phyloP scores from a whole-genome alignment of 2,888 invertebrate species.

The Chymomyza procnemis region DNA sequence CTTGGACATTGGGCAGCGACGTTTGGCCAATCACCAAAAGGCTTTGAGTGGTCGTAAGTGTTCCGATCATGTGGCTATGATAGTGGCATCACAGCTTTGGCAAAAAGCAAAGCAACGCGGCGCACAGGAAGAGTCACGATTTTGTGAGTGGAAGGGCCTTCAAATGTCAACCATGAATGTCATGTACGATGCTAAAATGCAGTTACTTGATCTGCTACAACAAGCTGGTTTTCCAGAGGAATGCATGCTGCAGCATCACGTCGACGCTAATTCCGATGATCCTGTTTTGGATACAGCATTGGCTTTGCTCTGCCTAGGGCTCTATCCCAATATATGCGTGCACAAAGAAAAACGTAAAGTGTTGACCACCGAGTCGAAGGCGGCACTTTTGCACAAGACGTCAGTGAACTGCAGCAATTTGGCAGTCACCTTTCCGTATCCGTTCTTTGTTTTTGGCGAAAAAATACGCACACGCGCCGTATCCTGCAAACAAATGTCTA shows the following conservation, averaged over 20 bases:
- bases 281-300: slow-evolving; percentile 89
- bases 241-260: slow-evolving; percentile 85
- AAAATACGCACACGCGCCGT: slow-evolving; percentile 97
- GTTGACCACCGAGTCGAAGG: slow-evolving; percentile 95
- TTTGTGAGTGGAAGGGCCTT: slow-evolving; percentile 95
- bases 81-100: slow-evolving; percentile 94
- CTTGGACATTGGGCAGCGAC: slow-evolving; percentile 85
- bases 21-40: slow-evolving; percentile 90
- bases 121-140: slow-evolving; percentile 87
- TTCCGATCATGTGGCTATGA: slow-evolving; percentile 97
- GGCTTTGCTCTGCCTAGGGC: slow-evolving; percentile 91
- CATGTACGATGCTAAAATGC: slow-evolving; percentile 92
- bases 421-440: slow-evolving; percentile 92
- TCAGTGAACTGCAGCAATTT: slow-evolving; percentile 95
- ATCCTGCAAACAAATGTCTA: slow-evolving; percentile 96
- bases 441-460: slow-evolving; percentile 98
- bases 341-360: slow-evolving; percentile 98
- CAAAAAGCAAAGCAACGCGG: slow-evolving; percentile 84
- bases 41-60: slow-evolving; percentile 91
- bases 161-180: slow-evolving; percentile 93
- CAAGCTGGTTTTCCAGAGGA: slow-evolving; percentile 94
- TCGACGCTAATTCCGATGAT: slow-evolving; percentile 88
- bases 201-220: slow-evolving; percentile 84
- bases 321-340: slow-evolving; percentile 97
- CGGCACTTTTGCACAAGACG: slow-evolving; percentile 96